Evolutionary conservation across 2,888 invertebrate species (phyloP).

Genomic region (Aethes cnicana): DNA sequence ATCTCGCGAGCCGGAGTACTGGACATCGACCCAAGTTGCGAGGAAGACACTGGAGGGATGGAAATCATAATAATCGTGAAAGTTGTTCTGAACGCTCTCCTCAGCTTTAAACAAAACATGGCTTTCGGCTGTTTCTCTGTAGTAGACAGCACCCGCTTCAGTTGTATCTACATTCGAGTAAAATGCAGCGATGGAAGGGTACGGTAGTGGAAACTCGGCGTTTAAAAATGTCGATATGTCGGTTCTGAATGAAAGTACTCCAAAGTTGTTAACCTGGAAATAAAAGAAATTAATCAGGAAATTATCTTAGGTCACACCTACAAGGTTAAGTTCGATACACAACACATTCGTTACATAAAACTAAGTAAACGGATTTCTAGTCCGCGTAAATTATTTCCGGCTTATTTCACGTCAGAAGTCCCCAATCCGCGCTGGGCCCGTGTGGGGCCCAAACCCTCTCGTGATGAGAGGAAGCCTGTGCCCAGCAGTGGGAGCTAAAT

Average conservation of each 20-base stretch:
- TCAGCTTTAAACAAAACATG: constrained; percentile 85
- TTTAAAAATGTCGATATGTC: constrained; percentile 93
- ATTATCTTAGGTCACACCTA: no score
- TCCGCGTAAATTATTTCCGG: no score
- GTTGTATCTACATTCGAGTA: constrained; percentile 95
- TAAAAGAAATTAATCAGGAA: constrained; percentile 29
- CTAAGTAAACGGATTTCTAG: no score
- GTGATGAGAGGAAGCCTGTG: no score
- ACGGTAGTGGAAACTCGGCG: constrained; percentile 93
- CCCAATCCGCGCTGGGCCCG: no score
- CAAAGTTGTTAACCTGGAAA: constrained; percentile 94
- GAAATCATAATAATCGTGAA: constrained; percentile 87
- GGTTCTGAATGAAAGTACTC: constrained; percentile 93
- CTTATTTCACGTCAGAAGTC: no score
- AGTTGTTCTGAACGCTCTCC: constrained; percentile 87
- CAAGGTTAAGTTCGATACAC: no score
- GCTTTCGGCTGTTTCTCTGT: constrained; percentile 85
- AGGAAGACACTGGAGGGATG: constrained; percentile 90
- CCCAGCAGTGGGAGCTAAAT: no score
- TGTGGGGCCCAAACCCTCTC: no score
- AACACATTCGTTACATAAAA: no score
- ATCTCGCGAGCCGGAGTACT: constrained; percentile 85
- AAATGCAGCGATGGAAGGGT: constrained; percentile 94
- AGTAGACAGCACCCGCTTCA: constrained; percentile 87
- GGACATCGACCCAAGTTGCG: constrained; percentile 95